Base-by-base conservation (phyloP, 2,888 invertebrate species). In the Ditula angustiorana region DNA sequence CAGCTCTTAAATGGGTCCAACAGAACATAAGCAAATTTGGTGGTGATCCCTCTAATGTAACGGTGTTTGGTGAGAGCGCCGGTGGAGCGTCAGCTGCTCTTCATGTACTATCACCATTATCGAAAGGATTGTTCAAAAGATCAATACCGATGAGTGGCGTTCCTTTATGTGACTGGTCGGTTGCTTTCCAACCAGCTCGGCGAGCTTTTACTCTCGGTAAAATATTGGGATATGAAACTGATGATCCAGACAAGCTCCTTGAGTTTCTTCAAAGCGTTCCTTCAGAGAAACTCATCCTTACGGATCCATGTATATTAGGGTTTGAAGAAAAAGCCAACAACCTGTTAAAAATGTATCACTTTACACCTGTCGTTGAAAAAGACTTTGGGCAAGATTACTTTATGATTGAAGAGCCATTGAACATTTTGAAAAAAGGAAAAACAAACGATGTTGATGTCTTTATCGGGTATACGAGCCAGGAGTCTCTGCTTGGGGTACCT, bases 391-490 rank as follows among this genome's bases (percentile, higher is more conserved):
- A 67, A 46, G 70, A 75, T 0, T 67, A 68, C 35, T 81, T 78
- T 41, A 41, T 81, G 21, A 71, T 66, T 0, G 72, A 78, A 62
- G 58, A 73, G 8, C 70, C 75, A 10, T 66, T 66, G 5, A 69
- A 77, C 13, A 56, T 73, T 24, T 65, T 83, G 24, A 82, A 76
- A 74, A 83, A 86, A 28, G 95, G 95, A 24, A 85, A 82, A 11
- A 78, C 94, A 4, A 83, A 83, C 50, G 72, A 83, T 35, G 91
- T 95, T 1, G 96, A 96, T 0, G 91, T 96, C 79, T 94, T 97
- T 76, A 90, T 95, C 23, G 97, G 97, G 1, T 80, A 95, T 7
- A 96, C 95, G 8, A 93, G 93, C 0, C 93, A 95, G 60, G 97
- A 97, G 86, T 94, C 95, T 0, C 24, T 81, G 11, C 1, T 81